A percentile compares a stretch with the other conserved stretches of the same genome.
Evolutionary conservation across 2,888 invertebrate genomes (phyloP).

Genomic region (Tryphoninae sp.): DNA sequence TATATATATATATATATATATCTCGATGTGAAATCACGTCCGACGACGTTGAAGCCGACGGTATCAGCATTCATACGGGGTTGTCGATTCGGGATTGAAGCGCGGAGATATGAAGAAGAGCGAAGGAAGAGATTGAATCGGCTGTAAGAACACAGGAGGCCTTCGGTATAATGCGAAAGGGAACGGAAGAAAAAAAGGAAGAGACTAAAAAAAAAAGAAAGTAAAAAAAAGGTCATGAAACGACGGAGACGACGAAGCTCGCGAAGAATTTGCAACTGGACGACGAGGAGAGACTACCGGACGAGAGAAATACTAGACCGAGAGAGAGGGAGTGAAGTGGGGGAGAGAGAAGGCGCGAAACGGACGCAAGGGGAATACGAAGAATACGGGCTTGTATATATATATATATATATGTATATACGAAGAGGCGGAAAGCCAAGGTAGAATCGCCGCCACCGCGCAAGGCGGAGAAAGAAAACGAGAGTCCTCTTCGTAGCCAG

Average conservation of each 20-base stretch:
- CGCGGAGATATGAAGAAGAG: slow-evolving; percentile 1
- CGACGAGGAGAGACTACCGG: slow-evolving; percentile 20
- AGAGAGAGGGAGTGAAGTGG: slow-evolving; percentile 29
- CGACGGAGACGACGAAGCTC: slow-evolving; percentile 38
- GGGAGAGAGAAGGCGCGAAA: slow-evolving; percentile 16
- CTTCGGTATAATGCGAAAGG: slow-evolving; percentile 13
- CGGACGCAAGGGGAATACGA: slow-evolving; percentile 55
- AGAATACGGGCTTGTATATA: not conserved
- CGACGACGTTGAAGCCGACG: slow-evolving; percentile 9
- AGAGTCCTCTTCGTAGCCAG: slow-evolving; percentile 57
- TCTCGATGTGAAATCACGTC: slow-evolving; percentile 26
- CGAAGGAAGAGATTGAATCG: slow-evolving; percentile 26
- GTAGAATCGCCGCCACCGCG: not conserved
- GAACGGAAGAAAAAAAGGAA: slow-evolving; percentile 36
- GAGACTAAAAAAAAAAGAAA: slow-evolving; percentile 5
- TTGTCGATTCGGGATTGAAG: slow-evolving; percentile 34
- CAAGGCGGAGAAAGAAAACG: slow-evolving; percentile 46
- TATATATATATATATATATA: not conserved
- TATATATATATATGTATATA: slow-evolving; percentile 1
- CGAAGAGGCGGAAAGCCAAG: slow-evolving; percentile 35
- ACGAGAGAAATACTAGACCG: slow-evolving; percentile 46
- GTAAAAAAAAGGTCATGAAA: slow-evolving; percentile 21
- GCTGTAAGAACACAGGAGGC: slow-evolving; percentile 19
- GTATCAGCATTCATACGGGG: slow-evolving; percentile 45
- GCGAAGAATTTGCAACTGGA: slow-evolving; percentile 52